Evolutionary conservation across 2,797 vertebrate species (phyloP).

Genomic region (Lacerta viridis): DNA sequence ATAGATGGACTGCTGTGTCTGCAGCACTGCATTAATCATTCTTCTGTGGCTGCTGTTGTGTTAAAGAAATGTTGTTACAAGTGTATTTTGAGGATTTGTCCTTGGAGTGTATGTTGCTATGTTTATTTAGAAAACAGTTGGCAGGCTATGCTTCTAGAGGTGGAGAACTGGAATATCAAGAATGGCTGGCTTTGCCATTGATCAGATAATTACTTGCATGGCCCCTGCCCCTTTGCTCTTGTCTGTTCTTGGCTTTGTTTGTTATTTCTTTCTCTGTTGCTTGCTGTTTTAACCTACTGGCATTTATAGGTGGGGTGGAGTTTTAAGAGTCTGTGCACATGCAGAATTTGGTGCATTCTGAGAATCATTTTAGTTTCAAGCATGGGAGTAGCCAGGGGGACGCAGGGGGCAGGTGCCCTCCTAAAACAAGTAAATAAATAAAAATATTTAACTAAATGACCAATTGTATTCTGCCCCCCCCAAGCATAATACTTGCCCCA

Average conservation of each 20-base stretch:
- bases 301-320: background rate
- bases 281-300: background rate
- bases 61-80: slow-evolving; percentile 12
- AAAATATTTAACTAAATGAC: no score
- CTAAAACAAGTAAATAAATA: no score
- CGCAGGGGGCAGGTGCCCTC: no score
- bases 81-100: slow-evolving; percentile 6
- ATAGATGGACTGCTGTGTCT: background rate
- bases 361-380: background rate
- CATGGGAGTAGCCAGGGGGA: no score
- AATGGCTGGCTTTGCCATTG: background rate
- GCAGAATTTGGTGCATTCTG: background rate
- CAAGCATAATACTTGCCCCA: no score
- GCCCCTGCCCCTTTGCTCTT: background rate
- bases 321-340: background rate
- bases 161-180: slow-evolving; percentile 33
- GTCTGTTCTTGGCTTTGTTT: background rate
- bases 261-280: background rate
- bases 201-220: slow-evolving; percentile 3
- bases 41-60: background rate
- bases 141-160: background rate
- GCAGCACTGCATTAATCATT: background rate
- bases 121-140: background rate
- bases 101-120: slow-evolving; percentile 12
- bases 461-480: no score